These are phyloP conservation scores for Torymus tubicola DNA, from an alignment of 2,888 invertebrate species.

Conservation along the genomic window DNA sequence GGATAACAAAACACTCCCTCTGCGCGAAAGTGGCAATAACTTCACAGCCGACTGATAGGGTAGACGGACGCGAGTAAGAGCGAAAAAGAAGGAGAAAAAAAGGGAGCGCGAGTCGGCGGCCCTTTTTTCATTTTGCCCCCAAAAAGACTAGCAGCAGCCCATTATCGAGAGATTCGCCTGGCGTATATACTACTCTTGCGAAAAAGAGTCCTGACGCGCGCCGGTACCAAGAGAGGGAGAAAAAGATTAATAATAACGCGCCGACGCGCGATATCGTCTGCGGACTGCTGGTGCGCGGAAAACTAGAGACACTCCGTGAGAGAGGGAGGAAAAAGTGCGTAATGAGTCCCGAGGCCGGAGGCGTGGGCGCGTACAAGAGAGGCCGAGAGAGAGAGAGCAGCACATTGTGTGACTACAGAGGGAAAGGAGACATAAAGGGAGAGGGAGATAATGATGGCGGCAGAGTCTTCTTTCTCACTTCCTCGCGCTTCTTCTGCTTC, in stretches of 20 bases:
- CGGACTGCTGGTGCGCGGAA: neutral
- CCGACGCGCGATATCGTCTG: conserved; percentile 1
- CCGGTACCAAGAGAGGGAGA: neutral
- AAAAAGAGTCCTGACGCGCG: too few species aligned
- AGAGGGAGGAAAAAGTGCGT: conserved; percentile 18
- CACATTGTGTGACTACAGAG: too few species aligned
- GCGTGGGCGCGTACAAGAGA: conserved; percentile 23
- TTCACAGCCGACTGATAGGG: neutral
- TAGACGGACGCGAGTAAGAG: too few species aligned
- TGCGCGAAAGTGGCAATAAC: conserved; percentile 24
- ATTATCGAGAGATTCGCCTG: conserved; percentile 13
- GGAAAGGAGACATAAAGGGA: too few species aligned
- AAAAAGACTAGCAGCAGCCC: neutral
- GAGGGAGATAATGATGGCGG: conserved; percentile 28
- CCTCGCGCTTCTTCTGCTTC: neutral
- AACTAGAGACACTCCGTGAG: neutral
- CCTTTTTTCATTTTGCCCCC: too few species aligned
- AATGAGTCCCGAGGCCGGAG: conserved; percentile 38
- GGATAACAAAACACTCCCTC: conserved; percentile 28
- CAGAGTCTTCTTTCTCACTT: neutral
- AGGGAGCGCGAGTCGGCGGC: neutral
- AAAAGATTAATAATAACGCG: conserved; percentile 44
- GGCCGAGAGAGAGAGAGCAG: neutral
- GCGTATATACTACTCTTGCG: too few species aligned
- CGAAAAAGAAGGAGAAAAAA: neutral